A percentile compares a stretch with the other conserved stretches of the same genome.
Evolutionary conservation across 2,113 vertebrate species (phyloP).

Genomic region (Chrysochloris asiatica): DNA sequence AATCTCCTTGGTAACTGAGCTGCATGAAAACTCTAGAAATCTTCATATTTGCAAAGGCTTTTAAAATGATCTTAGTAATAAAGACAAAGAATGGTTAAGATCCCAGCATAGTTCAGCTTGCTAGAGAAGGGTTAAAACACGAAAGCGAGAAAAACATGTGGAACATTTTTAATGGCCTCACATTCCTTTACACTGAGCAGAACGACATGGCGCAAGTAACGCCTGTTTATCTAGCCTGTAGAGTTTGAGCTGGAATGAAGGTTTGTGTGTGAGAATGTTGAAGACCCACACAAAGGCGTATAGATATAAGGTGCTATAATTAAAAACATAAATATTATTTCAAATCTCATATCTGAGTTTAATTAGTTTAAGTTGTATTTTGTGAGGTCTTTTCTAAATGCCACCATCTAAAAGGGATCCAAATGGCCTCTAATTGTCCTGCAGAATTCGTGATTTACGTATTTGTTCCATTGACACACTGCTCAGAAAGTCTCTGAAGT

Average conservation of each 20-base stretch:
- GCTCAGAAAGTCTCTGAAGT: slow-evolving; percentile 55
- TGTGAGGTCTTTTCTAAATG: slow-evolving; percentile 1
- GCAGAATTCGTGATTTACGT: slow-evolving; percentile 22
- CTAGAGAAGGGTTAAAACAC: slow-evolving; percentile 61
- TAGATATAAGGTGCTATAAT: slow-evolving; percentile 68
- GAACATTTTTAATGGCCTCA: slow-evolving; percentile 58
- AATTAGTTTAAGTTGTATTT: slow-evolving; percentile 22
- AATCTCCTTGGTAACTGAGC: slow-evolving; percentile 69
- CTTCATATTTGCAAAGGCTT: slow-evolving; percentile 64
- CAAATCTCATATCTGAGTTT: not conserved
- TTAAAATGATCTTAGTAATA: slow-evolving; percentile 59
- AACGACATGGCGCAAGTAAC: not conserved
- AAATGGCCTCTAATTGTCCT: not conserved
- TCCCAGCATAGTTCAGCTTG: slow-evolving; percentile 38
- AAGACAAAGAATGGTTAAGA: slow-evolving; percentile 63
- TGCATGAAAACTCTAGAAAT: slow-evolving; percentile 66
- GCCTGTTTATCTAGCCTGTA: slow-evolving; percentile 62
- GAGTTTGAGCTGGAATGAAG: slow-evolving; percentile 44
- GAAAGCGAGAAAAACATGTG: slow-evolving; percentile 29
- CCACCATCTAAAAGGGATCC: not conserved
- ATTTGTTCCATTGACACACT: not conserved
- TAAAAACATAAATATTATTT: slow-evolving; percentile 64
- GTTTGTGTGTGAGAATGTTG: slow-evolving; percentile 50
- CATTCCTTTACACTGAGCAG: slow-evolving; percentile 70
- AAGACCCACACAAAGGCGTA: slow-evolving; percentile 26